Evolutionary conservation across 2,797 vertebrate genomes (phyloP).

Genomic region (Tapirus indicus): DNA sequence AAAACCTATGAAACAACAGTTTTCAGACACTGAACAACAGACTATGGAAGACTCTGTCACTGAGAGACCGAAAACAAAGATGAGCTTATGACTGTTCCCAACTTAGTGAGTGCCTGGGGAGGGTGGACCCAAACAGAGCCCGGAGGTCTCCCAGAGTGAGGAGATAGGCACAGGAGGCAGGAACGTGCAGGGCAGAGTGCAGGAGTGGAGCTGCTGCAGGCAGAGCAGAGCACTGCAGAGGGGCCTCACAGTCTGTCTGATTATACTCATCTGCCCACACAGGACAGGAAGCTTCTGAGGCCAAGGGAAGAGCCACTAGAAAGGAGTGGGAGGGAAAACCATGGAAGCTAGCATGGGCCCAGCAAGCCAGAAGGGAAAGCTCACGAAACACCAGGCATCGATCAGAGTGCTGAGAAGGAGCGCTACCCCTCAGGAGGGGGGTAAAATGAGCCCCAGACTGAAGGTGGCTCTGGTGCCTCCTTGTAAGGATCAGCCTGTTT

Average conservation of each 20-base stretch:
- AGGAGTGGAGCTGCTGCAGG: background rate
- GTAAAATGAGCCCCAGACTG: no score
- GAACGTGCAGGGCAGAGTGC: background rate
- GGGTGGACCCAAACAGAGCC: background rate
- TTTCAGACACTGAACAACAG: background rate
- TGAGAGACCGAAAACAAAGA: background rate
- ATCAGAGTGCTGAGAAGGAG: background rate
- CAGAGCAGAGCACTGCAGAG: background rate
- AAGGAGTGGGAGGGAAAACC: background rate
- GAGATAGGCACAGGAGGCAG: background rate
- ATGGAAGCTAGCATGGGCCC: background rate
- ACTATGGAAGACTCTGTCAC: background rate
- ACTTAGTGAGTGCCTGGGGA: background rate
- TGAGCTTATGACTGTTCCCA: background rate
- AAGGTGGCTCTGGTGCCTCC: background rate
- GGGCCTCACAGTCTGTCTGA: background rate
- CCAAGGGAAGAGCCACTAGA: background rate
- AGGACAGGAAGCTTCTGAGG: background rate
- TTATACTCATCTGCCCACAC: background rate
- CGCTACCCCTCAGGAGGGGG: background rate
- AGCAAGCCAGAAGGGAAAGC: background rate
- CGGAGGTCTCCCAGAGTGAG: background rate
- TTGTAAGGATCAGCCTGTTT: background rate
- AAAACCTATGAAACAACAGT: rapidly evolving
- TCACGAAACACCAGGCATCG: background rate